phyloP scores from a whole-genome alignment of 2,797 vertebrate species.

The Fundulus diaphanus region DNA sequence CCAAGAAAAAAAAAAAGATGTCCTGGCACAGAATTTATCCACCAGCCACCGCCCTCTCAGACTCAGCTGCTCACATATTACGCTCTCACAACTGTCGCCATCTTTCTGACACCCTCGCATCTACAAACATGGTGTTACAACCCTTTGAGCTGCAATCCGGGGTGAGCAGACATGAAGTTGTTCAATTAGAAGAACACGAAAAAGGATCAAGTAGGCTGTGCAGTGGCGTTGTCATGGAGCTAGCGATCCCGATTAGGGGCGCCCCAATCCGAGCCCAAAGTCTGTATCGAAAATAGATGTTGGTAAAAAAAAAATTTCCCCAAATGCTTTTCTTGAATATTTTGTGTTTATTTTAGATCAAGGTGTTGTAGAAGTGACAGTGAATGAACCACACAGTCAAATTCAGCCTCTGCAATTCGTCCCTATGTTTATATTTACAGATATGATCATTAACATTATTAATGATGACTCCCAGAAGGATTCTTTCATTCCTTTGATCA shows the following conservation, averaged over 20 bases:
- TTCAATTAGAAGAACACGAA: conserved; percentile 35
- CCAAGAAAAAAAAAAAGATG: conserved; percentile 46
- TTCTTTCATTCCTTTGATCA: not conserved
- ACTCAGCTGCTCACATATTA: conserved; percentile 55
- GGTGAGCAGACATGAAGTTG: conserved; percentile 40
- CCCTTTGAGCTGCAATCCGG: conserved; percentile 49
- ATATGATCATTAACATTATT: not conserved
- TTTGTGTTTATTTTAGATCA: not conserved
- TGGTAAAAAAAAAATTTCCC: too few relatives aligned
- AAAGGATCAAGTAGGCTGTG: not conserved
- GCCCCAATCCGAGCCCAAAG: not conserved
- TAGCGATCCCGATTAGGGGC: not conserved
- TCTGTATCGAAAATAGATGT: not conserved
- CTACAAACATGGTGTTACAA: conserved; percentile 60
- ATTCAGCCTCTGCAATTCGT: not conserved
- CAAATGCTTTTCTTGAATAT: not conserved
- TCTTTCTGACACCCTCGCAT: conserved; percentile 53
- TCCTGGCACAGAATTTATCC: conserved; percentile 63
- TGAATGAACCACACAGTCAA: not conserved
- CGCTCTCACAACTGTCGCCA: conserved; percentile 29
- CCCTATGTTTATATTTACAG: not conserved
- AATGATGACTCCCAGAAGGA: not conserved
- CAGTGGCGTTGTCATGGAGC: not conserved
- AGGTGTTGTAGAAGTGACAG: not conserved
- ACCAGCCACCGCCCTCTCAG: conserved; percentile 68